phyloP scores from a whole-genome alignment of 1,140 invertebrate species.

The Contarinia nasturtii region DNA sequence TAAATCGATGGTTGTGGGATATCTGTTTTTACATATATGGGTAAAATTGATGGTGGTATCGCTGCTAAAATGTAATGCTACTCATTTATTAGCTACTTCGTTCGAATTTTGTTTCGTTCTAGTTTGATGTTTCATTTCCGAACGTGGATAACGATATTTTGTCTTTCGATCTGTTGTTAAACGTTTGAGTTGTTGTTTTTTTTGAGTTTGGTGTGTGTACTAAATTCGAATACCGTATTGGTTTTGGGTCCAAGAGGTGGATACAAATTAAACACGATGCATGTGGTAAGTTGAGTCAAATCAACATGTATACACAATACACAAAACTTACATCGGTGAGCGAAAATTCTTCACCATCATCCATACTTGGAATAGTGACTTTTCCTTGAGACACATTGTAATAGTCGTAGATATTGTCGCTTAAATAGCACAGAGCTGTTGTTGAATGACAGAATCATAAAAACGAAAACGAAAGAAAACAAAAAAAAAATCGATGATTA shows the following conservation, averaged over 20 bases:
- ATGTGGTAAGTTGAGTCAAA: neutral
- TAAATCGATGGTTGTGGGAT: too few species aligned
- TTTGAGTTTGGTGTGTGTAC: too few species aligned
- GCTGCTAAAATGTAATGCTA: too few species aligned
- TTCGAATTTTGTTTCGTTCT: too few species aligned
- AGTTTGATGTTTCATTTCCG: too few species aligned
- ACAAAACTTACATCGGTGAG: constrained; percentile 51
- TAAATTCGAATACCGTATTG: too few species aligned
- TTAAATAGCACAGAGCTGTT: constrained; percentile 63
- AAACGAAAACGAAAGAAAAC: neutral
- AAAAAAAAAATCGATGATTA: neutral
- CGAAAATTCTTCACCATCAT: constrained; percentile 88
- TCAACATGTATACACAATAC: neutral
- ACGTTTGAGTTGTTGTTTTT: too few species aligned
- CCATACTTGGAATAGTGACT: constrained; percentile 85
- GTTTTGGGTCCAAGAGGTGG: neutral
- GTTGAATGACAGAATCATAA: constrained; percentile 8
- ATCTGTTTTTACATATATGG: too few species aligned
- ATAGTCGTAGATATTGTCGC: constrained; percentile 76
- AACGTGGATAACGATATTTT: too few species aligned
- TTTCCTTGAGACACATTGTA: constrained; percentile 93
- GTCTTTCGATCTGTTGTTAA: too few species aligned
- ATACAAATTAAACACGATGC: neutral
- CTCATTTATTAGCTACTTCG: too few species aligned
- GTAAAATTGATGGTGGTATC: too few species aligned